Evolutionary conservation across 2,888 invertebrate species (phyloP).

Genomic region (Phyto melanocephala): DNA sequence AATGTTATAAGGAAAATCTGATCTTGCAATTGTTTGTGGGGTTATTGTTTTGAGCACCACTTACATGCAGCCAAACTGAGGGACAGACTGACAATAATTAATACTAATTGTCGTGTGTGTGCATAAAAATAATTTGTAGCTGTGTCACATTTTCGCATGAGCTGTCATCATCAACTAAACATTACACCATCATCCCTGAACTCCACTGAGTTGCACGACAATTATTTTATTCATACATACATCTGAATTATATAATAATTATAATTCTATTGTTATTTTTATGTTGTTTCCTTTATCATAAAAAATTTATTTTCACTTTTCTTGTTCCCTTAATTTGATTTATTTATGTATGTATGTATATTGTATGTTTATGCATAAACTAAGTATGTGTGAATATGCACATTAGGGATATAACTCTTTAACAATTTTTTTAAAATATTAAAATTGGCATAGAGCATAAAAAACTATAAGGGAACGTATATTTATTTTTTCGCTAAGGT

Average conservation of each 20-base stretch:
- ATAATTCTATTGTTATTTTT: too few species aligned
- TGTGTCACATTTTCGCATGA: conserved; percentile 54
- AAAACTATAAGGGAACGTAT: too few species aligned
- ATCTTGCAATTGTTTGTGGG: background rate
- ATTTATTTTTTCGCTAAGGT: too few species aligned
- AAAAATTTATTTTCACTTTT: background rate
- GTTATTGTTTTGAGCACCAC: conserved; percentile 1
- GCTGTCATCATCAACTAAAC: conserved; percentile 42
- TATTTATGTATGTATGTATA: conserved; percentile 7
- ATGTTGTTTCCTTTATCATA: conserved; percentile 2
- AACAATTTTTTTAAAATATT: too few species aligned
- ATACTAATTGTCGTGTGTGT: conserved; percentile 45
- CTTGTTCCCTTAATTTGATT: conserved; percentile 14
- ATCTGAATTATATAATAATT: background rate
- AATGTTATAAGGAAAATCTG: too few species aligned
- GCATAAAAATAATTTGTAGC: conserved; percentile 46
- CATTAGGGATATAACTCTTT: too few species aligned
- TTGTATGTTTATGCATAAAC: background rate
- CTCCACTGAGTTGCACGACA: background rate
- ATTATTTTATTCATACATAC: background rate
- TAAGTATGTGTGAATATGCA: background rate
- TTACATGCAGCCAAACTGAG: background rate
- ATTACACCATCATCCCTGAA: conserved; percentile 3
- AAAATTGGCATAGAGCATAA: too few species aligned
- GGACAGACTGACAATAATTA: conserved; percentile 3